phyloP scores from a whole-genome alignment of 2,113 vertebrate species.

The Oryctolagus cuniculus region DNA sequence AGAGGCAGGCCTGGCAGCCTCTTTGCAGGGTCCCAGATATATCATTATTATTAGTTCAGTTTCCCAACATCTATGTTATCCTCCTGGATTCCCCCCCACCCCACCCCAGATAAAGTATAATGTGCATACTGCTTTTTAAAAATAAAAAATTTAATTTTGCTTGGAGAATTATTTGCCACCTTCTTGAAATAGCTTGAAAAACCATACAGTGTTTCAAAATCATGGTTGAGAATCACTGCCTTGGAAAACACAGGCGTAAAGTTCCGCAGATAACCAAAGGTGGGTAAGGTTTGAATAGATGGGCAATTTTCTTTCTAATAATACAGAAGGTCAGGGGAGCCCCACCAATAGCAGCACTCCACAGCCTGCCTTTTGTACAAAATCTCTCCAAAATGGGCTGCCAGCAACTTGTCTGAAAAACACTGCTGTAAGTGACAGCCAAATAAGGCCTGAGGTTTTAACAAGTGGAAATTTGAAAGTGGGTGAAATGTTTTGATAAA shows the following conservation, averaged over 20 bases:
- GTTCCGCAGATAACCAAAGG: neutral
- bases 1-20: neutral
- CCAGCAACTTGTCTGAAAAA: conserved; percentile 55
- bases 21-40: neutral
- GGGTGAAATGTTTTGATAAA: conserved; percentile 68
- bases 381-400: conserved; percentile 60
- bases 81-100: neutral
- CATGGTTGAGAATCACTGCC: conserved; percentile 47
- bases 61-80: neutral
- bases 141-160: conserved; percentile 46
- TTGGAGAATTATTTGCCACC: conserved; percentile 40
- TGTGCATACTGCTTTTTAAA: neutral
- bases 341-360: neutral
- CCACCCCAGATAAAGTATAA: neutral
- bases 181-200: conserved; percentile 22
- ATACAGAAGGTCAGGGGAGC: neutral
- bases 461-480: conserved; percentile 55
- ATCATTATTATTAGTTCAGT: conserved; percentile 7
- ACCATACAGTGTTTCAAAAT: neutral
- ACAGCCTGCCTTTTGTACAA: conserved; percentile 51
- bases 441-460: conserved; percentile 59
- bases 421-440: conserved; percentile 37
- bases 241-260: conserved; percentile 32
- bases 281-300: neutral
- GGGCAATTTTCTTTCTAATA: conserved; percentile 13